Evolutionary conservation across 2,797 vertebrate genomes (phyloP).

Genomic region (Typhlichthys subterraneus): DNA sequence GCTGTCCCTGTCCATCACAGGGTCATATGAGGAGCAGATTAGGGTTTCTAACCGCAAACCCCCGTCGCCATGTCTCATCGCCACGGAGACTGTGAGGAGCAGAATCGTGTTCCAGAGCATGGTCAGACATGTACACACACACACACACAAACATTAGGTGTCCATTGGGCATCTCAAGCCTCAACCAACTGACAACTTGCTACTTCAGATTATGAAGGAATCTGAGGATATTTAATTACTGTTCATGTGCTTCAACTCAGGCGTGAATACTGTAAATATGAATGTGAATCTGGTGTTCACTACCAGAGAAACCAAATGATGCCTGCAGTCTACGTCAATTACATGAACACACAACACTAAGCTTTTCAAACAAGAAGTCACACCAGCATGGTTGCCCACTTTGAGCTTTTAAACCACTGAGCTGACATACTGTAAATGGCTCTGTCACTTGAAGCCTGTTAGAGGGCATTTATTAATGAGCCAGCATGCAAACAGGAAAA

Average conservation of each 20-base stretch:
- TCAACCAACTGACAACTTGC: too few relatives aligned
- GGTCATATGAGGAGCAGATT: slow-evolving; percentile 79
- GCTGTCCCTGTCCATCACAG: slow-evolving; percentile 76
- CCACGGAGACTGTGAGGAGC: slow-evolving; percentile 49
- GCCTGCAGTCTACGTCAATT: too few relatives aligned
- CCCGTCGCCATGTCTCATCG: slow-evolving; percentile 62
- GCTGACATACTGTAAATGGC: slow-evolving; percentile 23
- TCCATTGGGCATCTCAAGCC: too few relatives aligned
- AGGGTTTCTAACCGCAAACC: slow-evolving; percentile 78
- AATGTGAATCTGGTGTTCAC: too few relatives aligned
- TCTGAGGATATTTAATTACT: too few relatives aligned
- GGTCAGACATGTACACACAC: background rate
- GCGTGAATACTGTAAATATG: too few relatives aligned
- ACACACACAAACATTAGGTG: slow-evolving; percentile 4
- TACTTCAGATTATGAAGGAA: too few relatives aligned
- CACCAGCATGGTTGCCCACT: too few relatives aligned
- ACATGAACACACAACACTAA: too few relatives aligned
- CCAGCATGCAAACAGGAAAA: slow-evolving; percentile 60
- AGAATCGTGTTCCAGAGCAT: slow-evolving; percentile 45
- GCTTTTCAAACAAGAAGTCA: too few relatives aligned
- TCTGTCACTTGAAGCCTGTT: slow-evolving; percentile 53
- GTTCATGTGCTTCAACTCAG: too few relatives aligned
- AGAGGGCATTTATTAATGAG: slow-evolving; percentile 54
- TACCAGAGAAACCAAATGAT: too few relatives aligned
- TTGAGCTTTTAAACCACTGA: background rate